A percentile compares a stretch with the other conserved stretches of the same genome.
These are phyloP conservation scores for Podabrus alpinus DNA, from an alignment of 2,888 invertebrate genomes.

Conservation along the genomic window DNA sequence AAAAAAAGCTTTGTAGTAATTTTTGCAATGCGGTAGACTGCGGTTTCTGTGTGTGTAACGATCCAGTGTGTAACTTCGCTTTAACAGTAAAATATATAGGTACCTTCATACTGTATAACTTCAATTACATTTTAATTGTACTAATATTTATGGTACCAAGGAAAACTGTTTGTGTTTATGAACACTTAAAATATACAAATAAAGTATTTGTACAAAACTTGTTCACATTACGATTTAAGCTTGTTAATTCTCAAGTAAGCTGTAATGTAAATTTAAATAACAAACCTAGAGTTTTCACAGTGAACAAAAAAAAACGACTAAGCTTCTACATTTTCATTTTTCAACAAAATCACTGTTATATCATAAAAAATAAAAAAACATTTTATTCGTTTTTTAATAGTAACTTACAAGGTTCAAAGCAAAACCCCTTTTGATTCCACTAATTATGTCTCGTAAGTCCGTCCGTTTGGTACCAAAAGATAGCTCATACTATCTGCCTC, in stretches of 20 bases:
- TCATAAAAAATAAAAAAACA: neutral
- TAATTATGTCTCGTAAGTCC: too few relatives aligned
- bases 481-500: neutral
- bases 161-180: neutral
- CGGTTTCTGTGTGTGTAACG: neutral
- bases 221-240: neutral
- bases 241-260: neutral
- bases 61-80: neutral
- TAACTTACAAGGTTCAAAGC: too few relatives aligned
- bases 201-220: neutral
- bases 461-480: too few relatives aligned
- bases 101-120: neutral
- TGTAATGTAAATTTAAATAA: neutral
- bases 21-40: neutral
- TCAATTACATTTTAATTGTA: neutral
- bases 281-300: neutral
- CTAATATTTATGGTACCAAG: neutral
- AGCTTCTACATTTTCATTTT: neutral
- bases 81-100: neutral
- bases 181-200: neutral
- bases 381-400: too few relatives aligned
- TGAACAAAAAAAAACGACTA: neutral
- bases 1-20: neutral
- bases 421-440: too few relatives aligned
- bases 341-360: neutral